Conservation (phyloP, 2,113 vertebrate species). For the Cricetomys ansorgei region DNA sequence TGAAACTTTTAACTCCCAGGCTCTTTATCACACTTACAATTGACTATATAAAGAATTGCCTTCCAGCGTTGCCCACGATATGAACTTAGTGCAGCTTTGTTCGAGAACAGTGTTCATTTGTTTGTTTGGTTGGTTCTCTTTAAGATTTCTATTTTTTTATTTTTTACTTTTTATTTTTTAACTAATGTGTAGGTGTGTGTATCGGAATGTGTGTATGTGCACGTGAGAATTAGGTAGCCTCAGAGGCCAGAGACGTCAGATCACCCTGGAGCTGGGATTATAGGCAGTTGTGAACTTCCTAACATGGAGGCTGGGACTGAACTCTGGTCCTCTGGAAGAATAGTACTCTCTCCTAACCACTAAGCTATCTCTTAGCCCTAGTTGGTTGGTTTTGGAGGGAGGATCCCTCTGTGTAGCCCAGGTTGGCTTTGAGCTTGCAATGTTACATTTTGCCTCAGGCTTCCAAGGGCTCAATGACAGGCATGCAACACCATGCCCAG, state of each 20-base stretch:
- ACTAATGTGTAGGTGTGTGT: background rate
- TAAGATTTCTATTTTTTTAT: background rate
- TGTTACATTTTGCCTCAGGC: background rate
- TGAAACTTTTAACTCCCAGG: background rate
- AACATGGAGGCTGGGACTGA: too few species aligned
- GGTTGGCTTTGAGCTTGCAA: background rate
- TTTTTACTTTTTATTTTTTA: background rate
- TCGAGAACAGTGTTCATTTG: background rate
- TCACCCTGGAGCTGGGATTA: background rate
- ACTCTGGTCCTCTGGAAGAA: background rate
- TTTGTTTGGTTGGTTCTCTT: background rate
- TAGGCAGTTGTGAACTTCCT: too few species aligned
- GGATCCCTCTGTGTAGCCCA: background rate
- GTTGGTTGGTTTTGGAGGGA: background rate
- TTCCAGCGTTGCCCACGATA: background rate
- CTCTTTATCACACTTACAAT: background rate
- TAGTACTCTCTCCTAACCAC: background rate
- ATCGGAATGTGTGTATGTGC: background rate
- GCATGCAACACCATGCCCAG: background rate
- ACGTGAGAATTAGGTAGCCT: background rate
- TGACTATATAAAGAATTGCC: background rate
- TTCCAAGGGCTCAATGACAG: background rate
- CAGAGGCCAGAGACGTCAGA: background rate
- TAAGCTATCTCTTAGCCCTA: background rate
- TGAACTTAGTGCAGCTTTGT: constrained; percentile 13